Evolutionary conservation across 2,113 vertebrate genomes (phyloP), one percentile per base, ranked within the genome.

Genomic region (Pipa parva): DNA sequence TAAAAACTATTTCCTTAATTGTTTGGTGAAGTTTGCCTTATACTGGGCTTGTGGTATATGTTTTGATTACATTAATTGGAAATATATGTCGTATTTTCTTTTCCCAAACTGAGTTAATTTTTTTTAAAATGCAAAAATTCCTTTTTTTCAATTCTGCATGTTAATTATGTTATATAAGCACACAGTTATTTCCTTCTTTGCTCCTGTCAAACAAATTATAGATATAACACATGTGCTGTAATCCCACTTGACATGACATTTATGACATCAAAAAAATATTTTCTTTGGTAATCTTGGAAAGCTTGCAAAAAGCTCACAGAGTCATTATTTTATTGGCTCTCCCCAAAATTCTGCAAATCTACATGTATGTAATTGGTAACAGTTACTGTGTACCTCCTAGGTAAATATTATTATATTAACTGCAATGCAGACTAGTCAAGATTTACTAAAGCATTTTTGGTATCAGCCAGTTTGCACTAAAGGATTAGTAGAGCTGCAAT

Each of bases 151-250:
- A 11, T 50, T 24, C 7, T 9, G 31, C 52, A 56, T 18, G 52
- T 17, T 29, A 18, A 56, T 56, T 26, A 15, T 54, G 50, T 15
- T 59, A 6, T 11, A 27, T 26, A 37, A 27, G 57, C 56, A 36
- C 17, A 27, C 11, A 59, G 33, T 3, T 15, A 55, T 48, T 45
- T 31, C 31, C 1, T 26, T 46, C 18, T 48, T 59, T 50, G 22
- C 10, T 31, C 42, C 20, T 59, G 65, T 60, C 56, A 68, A 68
- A 59, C 29, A 52, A 51, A 68, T 59, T 68, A 39, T 22, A 68
- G 39, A 51, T 51, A 51, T 2, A 52, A 31, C 18, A 18, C 25
- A 31, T 50, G 13, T 28, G 25, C 28, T 59, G 8, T 39, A 22
- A 42, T 50, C 25, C 15, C 24, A 36, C n/a, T 28, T 15, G 58